Evolutionary conservation across 2,888 invertebrate genomes (phyloP), one percentile per base, ranked within the genome.

Genomic region (Corythucha ciliata): DNA sequence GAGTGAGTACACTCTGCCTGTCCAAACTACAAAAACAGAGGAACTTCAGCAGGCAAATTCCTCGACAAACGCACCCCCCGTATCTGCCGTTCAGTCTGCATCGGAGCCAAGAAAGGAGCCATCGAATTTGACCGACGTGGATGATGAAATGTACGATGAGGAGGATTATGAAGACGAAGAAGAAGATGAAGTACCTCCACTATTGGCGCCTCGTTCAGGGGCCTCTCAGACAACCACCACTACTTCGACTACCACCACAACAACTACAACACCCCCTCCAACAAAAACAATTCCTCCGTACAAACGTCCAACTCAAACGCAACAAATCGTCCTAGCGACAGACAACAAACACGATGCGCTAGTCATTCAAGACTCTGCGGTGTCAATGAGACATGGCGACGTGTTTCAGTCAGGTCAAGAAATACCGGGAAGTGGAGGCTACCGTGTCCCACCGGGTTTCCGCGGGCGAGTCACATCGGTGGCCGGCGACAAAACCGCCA

Each of bases 361-460:
- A 59, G 74, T 81, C n/a, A 73, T 72, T 32, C 79, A 80, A 66
- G 75, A 73, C 60, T 73, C 73, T 68, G 64, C 60, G 59, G 68
- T 65, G 44, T 70, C 73, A 12, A 46, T 61, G 7, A 75, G 74
- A 57, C 74, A 74, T 59, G 75, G 74, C 41, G 75, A 72, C 63
- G 66, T 78, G 21, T 71, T 81, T 53, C 76, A 78, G 63, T 76
- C 81, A 1, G 83, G 82, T 12, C 74, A 81, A 61, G 66, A 74
- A 52, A 65, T 88, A 59, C 78, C 83, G 45, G 78, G 86, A 50
- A 73, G 78, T 59, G 72, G 78, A 53, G 76, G 79, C 48, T 77
- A 80, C 66, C 74, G 74, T 59, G 74, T 88, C 67, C 79, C 85
- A 52, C 64, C 74, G 55, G 78, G 87, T 54, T 77, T 81, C 48